Evolutionary conservation across 2,113 vertebrate species (phyloP), one percentile per base, ranked within the genome.

Genomic region (Scomber colias): DNA sequence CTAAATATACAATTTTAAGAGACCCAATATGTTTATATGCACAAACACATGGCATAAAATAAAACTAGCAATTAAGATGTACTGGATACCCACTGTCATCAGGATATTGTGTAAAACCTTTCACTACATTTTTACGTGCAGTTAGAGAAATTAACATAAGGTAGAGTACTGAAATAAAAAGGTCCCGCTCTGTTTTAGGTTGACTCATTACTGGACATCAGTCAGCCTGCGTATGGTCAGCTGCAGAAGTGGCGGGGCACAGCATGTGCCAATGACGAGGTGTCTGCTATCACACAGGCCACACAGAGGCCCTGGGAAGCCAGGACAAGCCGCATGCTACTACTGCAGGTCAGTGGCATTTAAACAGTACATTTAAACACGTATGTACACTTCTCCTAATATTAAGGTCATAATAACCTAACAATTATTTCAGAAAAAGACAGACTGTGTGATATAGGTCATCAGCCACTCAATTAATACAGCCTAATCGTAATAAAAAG

Each of bases 161-260:
- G 14, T 19, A 66, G n/a, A 49, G 1, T 19, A 45, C 17, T 51
- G 30, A 17, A 3, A 19, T 35, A 49, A 19, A 45, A 46, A 64
- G 35, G 14, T 80, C 17, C 14, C 11, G 7, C 64, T 89, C 45
- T 86, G 19, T 77, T 78, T 67, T 57, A 94, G 93, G 90, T 93
- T 72, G 97, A 99, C 94, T 98, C 97, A 4, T 60, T 98, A 45
- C 89, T 97, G 90, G 97, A 99, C 83, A 90, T 99, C 83, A 98
- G 97, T 90, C 97, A 97, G 70, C 96, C 97, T 77, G 96, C 96
- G 0, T 99, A 98, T 82, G 91, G 94, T 46, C 98, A 99, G 88
- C 90, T 99, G 83, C 97, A 99, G 67, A 96, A 95, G 46, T 83
- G 96, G 65, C 95, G 90, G 87, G 97, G 97, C 68, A 95, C 94